phyloP scores from a whole-genome alignment of 2,113 vertebrate genomes.

The Cacatua alba region DNA sequence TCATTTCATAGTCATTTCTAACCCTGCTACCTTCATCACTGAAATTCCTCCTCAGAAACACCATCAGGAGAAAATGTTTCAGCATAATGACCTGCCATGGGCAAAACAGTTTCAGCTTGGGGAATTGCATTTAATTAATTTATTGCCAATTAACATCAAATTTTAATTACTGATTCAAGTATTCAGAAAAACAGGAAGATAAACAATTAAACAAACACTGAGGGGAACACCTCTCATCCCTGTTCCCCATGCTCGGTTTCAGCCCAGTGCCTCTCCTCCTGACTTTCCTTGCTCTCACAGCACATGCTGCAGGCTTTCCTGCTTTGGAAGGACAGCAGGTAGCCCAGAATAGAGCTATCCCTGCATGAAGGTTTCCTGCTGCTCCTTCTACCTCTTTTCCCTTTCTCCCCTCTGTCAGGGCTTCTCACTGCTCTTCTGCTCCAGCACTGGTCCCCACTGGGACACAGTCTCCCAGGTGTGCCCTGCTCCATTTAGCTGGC shows the following conservation, averaged over 20 bases:
- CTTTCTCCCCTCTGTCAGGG: not conserved
- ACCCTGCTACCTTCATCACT: not conserved
- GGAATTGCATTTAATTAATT: constrained; percentile 17
- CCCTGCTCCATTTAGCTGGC: fast-evolving
- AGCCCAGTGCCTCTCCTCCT: not conserved
- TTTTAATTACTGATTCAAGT: not conserved
- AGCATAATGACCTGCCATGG: not conserved
- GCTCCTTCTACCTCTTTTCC: not conserved
- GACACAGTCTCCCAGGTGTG: too few relatives aligned
- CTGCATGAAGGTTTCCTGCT: fast-evolving
- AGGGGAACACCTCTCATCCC: not conserved
- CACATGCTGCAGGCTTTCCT: fast-evolving
- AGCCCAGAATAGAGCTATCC: not conserved
- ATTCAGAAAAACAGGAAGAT: not conserved
- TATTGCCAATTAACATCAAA: not conserved
- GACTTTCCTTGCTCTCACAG: not conserved
- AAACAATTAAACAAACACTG: not conserved
- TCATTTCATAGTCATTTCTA: not conserved
- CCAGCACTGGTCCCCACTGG: fast-evolving
- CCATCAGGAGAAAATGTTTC: not conserved
- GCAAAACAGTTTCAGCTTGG: not conserved
- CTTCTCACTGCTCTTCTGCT: not conserved
- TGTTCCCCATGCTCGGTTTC: fast-evolving
- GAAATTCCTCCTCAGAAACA: not conserved
- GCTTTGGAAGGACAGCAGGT: not conserved